Evolutionary conservation across 1,140 invertebrate species (phyloP).

Genomic region (Zaprionus ghesquierei): DNA sequence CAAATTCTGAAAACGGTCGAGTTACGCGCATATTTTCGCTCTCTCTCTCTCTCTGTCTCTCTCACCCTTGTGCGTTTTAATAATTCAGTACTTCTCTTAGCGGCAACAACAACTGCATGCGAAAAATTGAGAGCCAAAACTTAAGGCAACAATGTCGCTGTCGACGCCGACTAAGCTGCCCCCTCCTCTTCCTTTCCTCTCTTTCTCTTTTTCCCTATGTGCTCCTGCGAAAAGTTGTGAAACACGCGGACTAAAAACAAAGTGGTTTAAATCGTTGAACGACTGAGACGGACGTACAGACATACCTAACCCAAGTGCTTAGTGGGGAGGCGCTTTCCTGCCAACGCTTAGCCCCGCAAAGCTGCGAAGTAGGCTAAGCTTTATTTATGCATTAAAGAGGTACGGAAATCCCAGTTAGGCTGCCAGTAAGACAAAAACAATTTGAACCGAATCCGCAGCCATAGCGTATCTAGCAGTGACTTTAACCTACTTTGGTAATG

Average conservation of each 20-base stretch:
- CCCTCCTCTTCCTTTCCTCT: not conserved
- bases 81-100: conserved; percentile 57
- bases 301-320: conserved; percentile 21
- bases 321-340: conserved; percentile 47
- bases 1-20: conserved; percentile 39
- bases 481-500: not conserved
- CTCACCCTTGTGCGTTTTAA: conserved; percentile 42
- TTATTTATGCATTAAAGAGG: conserved; percentile 66
- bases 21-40: conserved; percentile 10
- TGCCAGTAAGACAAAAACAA: not conserved
- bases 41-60: not conserved
- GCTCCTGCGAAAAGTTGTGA: conserved; percentile 5
- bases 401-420: conserved; percentile 17
- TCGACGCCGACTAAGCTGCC: conserved; percentile 9
- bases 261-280: conserved; percentile 51
- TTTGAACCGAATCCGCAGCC: not conserved
- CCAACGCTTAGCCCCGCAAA: conserved; percentile 64
- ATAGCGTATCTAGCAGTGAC: not conserved
- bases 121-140: conserved; percentile 65
- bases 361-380: conserved; percentile 61
- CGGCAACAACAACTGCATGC: conserved; percentile 10
- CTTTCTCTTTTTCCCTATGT: no score
- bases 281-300: not conserved
- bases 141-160: conserved; percentile 30
- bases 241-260: conserved; percentile 37